Conservation (phyloP, 2,797 vertebrate species). For the Babyrousa celebensis region DNA sequence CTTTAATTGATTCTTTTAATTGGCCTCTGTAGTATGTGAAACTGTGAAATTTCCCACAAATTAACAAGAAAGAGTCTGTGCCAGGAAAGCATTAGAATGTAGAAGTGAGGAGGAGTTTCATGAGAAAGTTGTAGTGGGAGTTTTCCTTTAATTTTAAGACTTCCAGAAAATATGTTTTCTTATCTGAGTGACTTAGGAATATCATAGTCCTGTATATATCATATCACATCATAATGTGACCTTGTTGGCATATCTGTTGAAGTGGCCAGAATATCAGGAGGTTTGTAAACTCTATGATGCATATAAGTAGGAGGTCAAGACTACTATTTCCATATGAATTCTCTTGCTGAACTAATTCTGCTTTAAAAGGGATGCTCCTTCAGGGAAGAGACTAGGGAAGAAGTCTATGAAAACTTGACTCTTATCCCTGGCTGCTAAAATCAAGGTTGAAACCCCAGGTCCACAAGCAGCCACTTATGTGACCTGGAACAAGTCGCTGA, state of each 20-base stretch:
- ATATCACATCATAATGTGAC: background rate
- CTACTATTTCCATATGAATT: background rate
- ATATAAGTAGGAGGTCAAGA: background rate
- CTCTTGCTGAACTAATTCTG: background rate
- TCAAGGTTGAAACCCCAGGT: background rate
- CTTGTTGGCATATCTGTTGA: background rate
- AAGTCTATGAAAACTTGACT: background rate
- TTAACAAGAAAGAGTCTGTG: background rate
- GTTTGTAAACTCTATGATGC: background rate
- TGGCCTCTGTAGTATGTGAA: slow-evolving; percentile 38
- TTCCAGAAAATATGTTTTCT: background rate
- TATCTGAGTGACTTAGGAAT: background rate
- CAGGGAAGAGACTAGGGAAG: background rate
- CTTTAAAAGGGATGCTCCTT: background rate
- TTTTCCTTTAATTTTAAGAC: background rate
- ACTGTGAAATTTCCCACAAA: slow-evolving; percentile 25
- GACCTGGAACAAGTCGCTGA: background rate
- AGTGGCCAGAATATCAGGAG: background rate
- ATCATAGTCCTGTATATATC: no score
- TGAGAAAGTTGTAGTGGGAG: background rate
- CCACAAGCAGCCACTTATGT: background rate
- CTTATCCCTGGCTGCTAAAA: background rate
- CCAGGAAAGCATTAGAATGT: background rate
- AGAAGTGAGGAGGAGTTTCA: no score
- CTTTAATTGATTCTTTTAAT: slow-evolving; percentile 79